Evolutionary conservation across 2,888 invertebrate genomes (phyloP), one percentile per base, ranked within the genome.

Genomic region (Yponomeuta malinellus): DNA sequence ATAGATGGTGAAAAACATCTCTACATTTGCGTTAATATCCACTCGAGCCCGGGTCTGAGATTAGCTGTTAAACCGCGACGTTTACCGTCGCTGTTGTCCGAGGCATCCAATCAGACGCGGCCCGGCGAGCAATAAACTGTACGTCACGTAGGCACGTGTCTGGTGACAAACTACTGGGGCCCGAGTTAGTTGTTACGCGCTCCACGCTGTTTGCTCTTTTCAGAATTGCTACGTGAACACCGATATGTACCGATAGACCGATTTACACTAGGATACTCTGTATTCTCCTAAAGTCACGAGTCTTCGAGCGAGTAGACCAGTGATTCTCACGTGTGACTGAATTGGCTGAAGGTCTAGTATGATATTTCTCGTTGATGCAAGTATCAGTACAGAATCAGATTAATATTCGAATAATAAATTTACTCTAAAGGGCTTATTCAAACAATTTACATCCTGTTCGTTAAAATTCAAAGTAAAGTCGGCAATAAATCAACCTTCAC

Each of bases 141-240:
- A 75, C 79, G 83, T 86, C 88, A 88, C 85, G 83, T 84, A 76
- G 81, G 78, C 78, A 79, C 85, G 82, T 84, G 83, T 83, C 83
- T 77, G 78, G 72, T 82, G 82, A 81, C 81, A 81, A 81, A 81
- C 81, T 81, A 79, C 82, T 77, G 77, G 75, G 74, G 74, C 74
- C 73, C 63, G 71, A 75, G 76, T 72, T 73, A 75, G 73, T 37
- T 59, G 71, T 64, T 63, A 63, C 70, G 65, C 67, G 70, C 37
- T 29, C 12, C 63, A 43, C 37, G 33, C 43, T 37, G 64, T 63
- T 64, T 63, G 31, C 15, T 10, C 23, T 43, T 31, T 37, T 31
- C 66, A 29, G 37, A 12, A 43, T 52, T 59, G 59, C 33, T 65
- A 31, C 66, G 71, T 74, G 43, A 43, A 43, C 43, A 43, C 43